These are phyloP conservation scores for Ellobius talpinus DNA, from an alignment of 2,113 vertebrate species.

Conservation along the genomic window DNA sequence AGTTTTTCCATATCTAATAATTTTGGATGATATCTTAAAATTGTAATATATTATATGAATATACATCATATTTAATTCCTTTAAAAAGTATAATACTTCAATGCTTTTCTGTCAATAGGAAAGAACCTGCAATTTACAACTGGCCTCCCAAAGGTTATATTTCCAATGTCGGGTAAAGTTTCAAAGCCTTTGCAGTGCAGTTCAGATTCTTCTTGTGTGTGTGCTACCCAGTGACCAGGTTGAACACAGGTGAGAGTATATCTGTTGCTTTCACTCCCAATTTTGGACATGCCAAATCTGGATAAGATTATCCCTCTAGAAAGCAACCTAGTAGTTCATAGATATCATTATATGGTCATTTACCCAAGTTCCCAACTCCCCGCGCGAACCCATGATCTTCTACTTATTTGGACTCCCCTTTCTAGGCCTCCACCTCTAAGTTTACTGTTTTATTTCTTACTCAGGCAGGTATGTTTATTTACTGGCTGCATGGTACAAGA, in stretches of 20 bases:
- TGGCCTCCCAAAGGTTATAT: neutral
- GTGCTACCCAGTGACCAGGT: neutral
- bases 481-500: neutral
- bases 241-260: neutral
- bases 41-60: neutral
- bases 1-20: neutral
- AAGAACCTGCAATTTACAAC: neutral
- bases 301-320: neutral
- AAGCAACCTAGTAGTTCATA: neutral
- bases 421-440: neutral
- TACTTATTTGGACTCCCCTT: neutral
- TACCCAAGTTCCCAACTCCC: neutral
- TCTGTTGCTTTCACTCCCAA: neutral
- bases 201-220: neutral
- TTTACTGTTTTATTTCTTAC: neutral
- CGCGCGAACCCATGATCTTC: neutral
- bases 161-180: neutral
- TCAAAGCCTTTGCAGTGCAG: neutral
- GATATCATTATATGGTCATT: neutral
- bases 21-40: neutral
- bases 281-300: neutral
- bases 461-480: neutral
- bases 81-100: neutral
- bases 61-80: neutral
- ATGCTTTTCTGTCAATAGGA: neutral